Conservation (phyloP, 2,797 vertebrate species). For the Sus cebifrons region DNA sequence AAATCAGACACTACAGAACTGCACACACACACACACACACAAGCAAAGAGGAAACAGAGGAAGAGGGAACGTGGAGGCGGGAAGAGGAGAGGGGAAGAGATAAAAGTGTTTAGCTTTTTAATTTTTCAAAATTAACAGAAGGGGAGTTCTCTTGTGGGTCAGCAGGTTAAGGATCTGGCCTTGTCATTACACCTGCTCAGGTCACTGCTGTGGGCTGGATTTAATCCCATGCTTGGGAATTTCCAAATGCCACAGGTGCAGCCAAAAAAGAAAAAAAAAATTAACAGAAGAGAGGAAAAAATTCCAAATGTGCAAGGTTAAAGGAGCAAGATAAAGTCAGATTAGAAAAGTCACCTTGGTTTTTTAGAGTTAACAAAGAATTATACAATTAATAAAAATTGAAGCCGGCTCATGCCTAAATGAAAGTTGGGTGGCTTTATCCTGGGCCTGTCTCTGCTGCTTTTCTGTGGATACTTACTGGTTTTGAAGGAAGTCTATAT, state of each 20-base stretch:
- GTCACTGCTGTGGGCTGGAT: no score
- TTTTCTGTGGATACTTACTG: neutral
- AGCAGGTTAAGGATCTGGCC: no score
- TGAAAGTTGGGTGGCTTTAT: neutral
- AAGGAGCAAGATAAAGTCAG: conserved; percentile 30
- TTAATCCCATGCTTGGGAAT: no score
- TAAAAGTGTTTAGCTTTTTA: neutral
- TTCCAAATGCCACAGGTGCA: no score
- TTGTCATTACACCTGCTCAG: no score
- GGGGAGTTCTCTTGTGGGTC: no score
- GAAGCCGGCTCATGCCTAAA: neutral
- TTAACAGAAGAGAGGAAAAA: neutral
- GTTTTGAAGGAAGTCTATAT: neutral
- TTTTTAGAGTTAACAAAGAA: conserved; percentile 38
- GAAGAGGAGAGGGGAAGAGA: neutral
- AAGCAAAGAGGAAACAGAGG: neutral
- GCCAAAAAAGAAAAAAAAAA: neutral
- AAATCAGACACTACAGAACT: neutral
- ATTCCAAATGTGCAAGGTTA: neutral
- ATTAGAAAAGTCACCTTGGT: neutral
- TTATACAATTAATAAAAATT: neutral
- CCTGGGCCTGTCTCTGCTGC: neutral
- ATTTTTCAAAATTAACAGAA: conserved; percentile 12
- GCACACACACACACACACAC: rapidly evolving
- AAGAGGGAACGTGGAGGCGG: neutral